Evolutionary conservation across 2,113 vertebrate species (phyloP), one percentile per base, ranked within the genome.

Genomic region (Urocolius indicus): DNA sequence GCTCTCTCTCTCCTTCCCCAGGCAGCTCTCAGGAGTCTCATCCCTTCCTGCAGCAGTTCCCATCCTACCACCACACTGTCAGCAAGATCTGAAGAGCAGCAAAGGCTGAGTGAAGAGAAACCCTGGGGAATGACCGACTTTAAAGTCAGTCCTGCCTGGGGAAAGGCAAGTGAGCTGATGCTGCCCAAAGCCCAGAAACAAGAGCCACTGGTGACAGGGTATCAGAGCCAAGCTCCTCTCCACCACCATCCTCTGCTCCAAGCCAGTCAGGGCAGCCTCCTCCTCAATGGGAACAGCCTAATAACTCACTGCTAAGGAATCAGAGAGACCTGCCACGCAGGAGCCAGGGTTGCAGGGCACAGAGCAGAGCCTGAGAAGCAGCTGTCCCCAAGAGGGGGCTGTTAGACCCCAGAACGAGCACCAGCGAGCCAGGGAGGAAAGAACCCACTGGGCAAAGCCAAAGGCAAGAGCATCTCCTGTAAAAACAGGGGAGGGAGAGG

Each of bases 61-160:
- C 0, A 0, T 51, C 23, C 41, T 2, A 0, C 21, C 1, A 0
- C 69, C 51, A 29, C 0, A 0, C 36, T 22, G 27, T 9, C 1
- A 19, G 67, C 10, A 46, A 67, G 38, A 62, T 22, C n/a, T 54
- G 71, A 74, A 57, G 67, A 68, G 52, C 48, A 43, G 29, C 5
- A 46, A 72, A 55, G 52, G 58, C 41, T n/a, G 58, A 7, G 36
- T 43, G 43, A 20, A 54, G 29, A 76, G 48, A 79, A 61, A 68
- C 45, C 38, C 41, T 2, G 10, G 6, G 32, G 54, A 84, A 90
- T 89, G 38, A n/a, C 17, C 30, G 34, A 29, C 29, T 83, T 84
- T 59, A 3, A 51, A 83, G 63, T 38, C 65, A 29, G 34, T 69
- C 45, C 3, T 1, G 8, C n/a, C 32, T 0, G 1, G 27, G 5